A percentile compares a stretch with the other conserved stretches of the same genome.
Evolutionary conservation across 2,797 vertebrate species (phyloP).

Genomic region (Melanotaenia trifasciata): DNA sequence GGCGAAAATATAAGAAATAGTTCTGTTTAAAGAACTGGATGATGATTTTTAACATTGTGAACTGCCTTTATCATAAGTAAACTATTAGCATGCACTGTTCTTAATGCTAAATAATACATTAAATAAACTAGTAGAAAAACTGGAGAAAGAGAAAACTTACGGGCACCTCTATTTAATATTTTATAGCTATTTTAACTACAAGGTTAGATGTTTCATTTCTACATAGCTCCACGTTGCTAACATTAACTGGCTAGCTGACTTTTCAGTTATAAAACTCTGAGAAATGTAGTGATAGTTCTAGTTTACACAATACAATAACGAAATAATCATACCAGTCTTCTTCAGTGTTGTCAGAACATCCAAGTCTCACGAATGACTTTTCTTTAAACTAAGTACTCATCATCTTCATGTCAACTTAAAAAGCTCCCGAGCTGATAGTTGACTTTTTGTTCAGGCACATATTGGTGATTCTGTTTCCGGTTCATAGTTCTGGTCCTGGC

Average conservation of each 20-base stretch:
- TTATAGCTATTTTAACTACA: background rate
- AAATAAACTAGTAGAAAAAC: background rate
- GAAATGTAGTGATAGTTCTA: background rate
- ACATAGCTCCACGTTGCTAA: slow-evolving; percentile 40
- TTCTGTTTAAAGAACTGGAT: background rate
- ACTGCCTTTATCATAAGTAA: background rate
- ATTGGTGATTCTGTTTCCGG: slow-evolving; percentile 56
- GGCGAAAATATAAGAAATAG: background rate
- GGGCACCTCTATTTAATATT: background rate
- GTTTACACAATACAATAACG: rapidly evolving
- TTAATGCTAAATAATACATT: background rate
- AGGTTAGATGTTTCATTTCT: slow-evolving; percentile 24
- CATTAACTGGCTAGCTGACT: background rate
- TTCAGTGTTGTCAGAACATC: background rate
- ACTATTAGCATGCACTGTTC: background rate
- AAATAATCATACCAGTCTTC: slow-evolving; percentile 32
- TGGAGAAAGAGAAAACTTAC: background rate
- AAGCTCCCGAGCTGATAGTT: background rate
- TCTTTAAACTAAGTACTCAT: background rate
- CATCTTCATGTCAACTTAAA: slow-evolving; percentile 16
- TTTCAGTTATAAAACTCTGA: background rate
- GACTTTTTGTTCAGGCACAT: slow-evolving; percentile 56
- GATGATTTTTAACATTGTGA: background rate
- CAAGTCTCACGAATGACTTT: background rate
- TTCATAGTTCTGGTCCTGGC: slow-evolving; percentile 52